Evolutionary conservation across 1,140 invertebrate species (phyloP).

Genomic region (Heliconius congener): DNA sequence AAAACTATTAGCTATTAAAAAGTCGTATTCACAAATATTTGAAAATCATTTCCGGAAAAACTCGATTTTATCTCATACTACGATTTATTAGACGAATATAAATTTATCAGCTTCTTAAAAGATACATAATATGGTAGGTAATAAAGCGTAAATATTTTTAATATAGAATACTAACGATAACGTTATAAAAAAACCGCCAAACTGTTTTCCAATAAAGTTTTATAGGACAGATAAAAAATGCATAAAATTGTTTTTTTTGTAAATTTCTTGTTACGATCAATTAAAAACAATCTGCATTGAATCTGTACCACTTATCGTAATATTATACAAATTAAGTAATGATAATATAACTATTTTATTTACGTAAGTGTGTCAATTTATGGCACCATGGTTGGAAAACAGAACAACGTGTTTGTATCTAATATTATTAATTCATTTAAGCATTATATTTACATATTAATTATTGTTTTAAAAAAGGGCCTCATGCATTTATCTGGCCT

Average conservation of each 20-base stretch:
- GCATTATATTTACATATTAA: too few relatives aligned
- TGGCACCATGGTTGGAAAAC: background rate
- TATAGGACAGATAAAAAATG: constrained; percentile 5
- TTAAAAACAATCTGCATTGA: background rate
- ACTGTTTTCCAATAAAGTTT: background rate
- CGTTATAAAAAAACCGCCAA: constrained; percentile 5
- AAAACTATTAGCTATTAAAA: background rate
- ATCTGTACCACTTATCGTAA: background rate
- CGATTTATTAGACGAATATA: background rate
- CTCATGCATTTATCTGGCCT: too few relatives aligned
- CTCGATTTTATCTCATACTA: background rate
- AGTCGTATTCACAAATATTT: background rate
- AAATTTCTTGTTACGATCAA: background rate
- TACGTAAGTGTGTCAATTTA: background rate
- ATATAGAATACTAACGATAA: background rate
- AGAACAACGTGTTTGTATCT: too few relatives aligned
- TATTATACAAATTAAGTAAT: background rate
- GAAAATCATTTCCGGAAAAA: background rate
- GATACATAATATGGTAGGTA: background rate
- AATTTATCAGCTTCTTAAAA: constrained; percentile 1
- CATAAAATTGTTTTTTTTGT: background rate
- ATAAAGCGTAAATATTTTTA: constrained; percentile 1
- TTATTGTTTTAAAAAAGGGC: too few relatives aligned
- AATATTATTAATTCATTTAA: too few relatives aligned
- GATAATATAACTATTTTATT: background rate